Percentiles rank a stretch among this genome's conserved stretches.
These are phyloP conservation scores for Elephas maximus DNA, from an alignment of 2,113 vertebrate species.

Conservation along the genomic window DNA sequence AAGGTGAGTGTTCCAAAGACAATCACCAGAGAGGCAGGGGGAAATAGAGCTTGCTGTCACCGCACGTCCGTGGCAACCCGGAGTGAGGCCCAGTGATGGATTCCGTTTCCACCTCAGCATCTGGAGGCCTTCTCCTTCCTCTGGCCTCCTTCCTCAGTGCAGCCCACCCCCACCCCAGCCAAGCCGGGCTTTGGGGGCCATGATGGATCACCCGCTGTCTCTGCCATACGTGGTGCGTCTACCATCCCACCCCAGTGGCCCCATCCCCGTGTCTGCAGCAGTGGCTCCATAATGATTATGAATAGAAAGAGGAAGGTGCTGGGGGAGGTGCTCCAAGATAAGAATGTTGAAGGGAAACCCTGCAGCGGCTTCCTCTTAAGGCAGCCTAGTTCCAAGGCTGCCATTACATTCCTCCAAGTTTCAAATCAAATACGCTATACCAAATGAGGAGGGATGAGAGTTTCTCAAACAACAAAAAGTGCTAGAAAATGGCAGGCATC, in stretches of 20 bases:
- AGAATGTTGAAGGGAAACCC: accelerated
- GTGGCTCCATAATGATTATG: accelerated
- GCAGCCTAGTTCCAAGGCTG: neutral
- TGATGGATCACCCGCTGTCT: neutral
- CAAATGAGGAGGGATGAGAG: too few species aligned
- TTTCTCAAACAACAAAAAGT: neutral
- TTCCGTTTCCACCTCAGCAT: accelerated
- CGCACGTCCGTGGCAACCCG: accelerated
- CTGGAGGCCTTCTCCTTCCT: accelerated
- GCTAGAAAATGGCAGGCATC: neutral
- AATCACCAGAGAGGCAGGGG: accelerated
- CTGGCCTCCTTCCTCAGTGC: neutral
- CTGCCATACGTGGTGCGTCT: accelerated
- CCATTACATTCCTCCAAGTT: neutral
- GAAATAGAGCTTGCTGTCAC: too few species aligned
- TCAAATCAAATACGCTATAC: neutral
- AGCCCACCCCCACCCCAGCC: too few species aligned
- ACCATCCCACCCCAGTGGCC: accelerated
- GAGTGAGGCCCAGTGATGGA: neutral
- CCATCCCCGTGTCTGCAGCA: too few species aligned
- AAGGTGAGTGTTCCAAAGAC: neutral
- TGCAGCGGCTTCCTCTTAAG: neutral
- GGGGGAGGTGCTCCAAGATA: neutral
- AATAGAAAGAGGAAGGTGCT: neutral
- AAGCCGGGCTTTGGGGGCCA: accelerated